These are phyloP conservation scores for Bradypus variegatus DNA, from an alignment of 2,797 vertebrate genomes.

Conservation along the genomic window DNA sequence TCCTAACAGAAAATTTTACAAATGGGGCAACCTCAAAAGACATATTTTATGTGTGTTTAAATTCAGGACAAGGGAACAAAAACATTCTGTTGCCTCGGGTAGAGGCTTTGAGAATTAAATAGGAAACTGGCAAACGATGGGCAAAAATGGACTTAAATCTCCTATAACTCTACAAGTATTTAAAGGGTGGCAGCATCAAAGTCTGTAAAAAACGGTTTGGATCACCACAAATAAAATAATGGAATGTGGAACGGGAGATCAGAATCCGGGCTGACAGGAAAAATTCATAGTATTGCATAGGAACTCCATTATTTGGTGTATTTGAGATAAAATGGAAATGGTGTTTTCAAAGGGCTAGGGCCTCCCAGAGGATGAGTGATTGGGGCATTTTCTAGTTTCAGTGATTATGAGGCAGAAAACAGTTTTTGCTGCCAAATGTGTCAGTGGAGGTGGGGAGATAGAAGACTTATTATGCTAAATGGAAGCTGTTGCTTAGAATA, in stretches of 20 bases:
- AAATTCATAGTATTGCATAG: neutral
- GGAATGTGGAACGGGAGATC: conserved; percentile 34
- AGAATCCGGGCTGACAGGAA: neutral
- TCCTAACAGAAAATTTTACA: neutral
- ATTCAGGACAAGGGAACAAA: neutral
- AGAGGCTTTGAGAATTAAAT: conserved; percentile 16
- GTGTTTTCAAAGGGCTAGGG: neutral
- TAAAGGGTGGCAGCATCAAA: conserved; percentile 23
- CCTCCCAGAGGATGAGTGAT: neutral
- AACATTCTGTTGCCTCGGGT: neutral
- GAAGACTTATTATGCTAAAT: neutral
- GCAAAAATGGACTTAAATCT: conserved; percentile 11
- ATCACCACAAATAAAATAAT: conserved; percentile 25
- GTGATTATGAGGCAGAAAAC: conserved; percentile 4
- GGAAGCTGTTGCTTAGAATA: neutral
- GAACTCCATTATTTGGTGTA: conserved; percentile 10
- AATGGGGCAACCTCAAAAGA: neutral
- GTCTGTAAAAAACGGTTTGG: conserved; percentile 42
- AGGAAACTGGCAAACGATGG: conserved; percentile 1
- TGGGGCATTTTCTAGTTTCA: neutral
- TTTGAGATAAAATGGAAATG: conserved; percentile 29
- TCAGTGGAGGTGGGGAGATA: neutral
- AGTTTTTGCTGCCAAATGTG: conserved; percentile 30
- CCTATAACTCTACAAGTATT: conserved; percentile 30
- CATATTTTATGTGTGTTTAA: neutral